A percentile compares a stretch with the other conserved stretches of the same genome.
These are phyloP conservation scores for Drosophila crucigera DNA, from an alignment of 2,888 invertebrate species.

Conservation along the genomic window DNA sequence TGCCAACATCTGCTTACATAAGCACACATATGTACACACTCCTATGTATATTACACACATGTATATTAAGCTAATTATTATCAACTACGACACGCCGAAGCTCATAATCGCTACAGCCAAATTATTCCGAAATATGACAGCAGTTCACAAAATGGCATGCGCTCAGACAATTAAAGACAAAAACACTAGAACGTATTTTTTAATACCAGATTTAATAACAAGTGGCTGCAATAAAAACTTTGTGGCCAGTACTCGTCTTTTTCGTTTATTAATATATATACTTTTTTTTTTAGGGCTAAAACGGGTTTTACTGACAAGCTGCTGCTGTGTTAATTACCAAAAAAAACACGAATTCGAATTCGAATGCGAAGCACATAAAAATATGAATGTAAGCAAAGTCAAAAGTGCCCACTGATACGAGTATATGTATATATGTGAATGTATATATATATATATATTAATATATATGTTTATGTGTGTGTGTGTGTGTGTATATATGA, in stretches of 20 bases:
- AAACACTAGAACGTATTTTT: background rate
- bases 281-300: conserved; percentile 12
- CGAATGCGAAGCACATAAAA: background rate
- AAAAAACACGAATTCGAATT: conserved; percentile 24
- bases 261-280: background rate
- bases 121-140: background rate
- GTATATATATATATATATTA: too few relatives aligned
- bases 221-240: background rate
- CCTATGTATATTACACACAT: background rate
- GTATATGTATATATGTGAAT: background rate
- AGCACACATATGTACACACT: background rate
- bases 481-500: background rate
- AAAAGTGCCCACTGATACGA: background rate
- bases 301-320: conserved; percentile 8
- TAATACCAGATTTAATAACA: background rate
- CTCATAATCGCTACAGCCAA: background rate
- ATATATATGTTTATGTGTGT: background rate
- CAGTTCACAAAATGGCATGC: background rate
- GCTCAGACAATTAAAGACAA: background rate
- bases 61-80: conserved; percentile 2
- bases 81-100: background rate
- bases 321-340: conserved; percentile 37
- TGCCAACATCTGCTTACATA: conserved; percentile 10
- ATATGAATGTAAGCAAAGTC: conserved; percentile 7
- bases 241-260: background rate